Evolutionary conservation across 2,888 invertebrate species (phyloP).

Genomic region (Hirtodrosophila cameraria): DNA sequence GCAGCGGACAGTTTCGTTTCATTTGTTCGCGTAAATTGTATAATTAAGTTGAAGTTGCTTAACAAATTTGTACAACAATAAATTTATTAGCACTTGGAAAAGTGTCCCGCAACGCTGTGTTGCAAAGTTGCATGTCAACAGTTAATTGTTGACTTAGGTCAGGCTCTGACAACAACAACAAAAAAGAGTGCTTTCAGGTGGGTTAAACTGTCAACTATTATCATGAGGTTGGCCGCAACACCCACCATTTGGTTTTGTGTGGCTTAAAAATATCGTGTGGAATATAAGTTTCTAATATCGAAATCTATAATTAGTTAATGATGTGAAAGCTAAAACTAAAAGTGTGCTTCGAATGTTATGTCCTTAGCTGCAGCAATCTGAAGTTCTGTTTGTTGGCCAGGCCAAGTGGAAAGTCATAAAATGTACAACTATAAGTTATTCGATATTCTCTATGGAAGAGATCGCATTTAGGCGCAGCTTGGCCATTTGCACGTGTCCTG

Average conservation of each 20-base stretch:
- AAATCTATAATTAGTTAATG: constrained; percentile 32
- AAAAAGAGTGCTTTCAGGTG: constrained; percentile 57
- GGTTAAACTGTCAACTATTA: constrained; percentile 44
- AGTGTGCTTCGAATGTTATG: constrained; percentile 15
- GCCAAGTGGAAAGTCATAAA: constrained; percentile 42
- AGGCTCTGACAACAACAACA: constrained; percentile 16
- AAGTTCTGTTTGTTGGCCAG: constrained; percentile 11
- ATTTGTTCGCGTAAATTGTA: constrained; percentile 70
- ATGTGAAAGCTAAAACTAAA: constrained; percentile 9
- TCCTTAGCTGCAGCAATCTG: constrained; percentile 26
- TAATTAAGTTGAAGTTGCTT: constrained; percentile 77
- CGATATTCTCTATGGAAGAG: constrained; percentile 9
- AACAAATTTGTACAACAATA: constrained; percentile 77
- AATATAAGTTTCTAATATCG: constrained; percentile 8
- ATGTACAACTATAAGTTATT: constrained; percentile 9
- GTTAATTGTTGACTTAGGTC: constrained; percentile 69
- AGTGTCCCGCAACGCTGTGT: constrained; percentile 24
- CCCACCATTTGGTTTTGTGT: too few species aligned
- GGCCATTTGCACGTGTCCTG: constrained; percentile 57
- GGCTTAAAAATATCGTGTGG: constrained; percentile 39
- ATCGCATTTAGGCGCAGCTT: constrained; percentile 61
- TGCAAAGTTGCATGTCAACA: constrained; percentile 67
- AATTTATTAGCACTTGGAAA: constrained; percentile 64
- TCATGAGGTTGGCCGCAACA: constrained; percentile 6
- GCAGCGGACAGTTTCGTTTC: constrained; percentile 38